These are phyloP conservation scores for Eurosta solidaginis DNA, from an alignment of 1,140 invertebrate genomes.

Conservation along the genomic window DNA sequence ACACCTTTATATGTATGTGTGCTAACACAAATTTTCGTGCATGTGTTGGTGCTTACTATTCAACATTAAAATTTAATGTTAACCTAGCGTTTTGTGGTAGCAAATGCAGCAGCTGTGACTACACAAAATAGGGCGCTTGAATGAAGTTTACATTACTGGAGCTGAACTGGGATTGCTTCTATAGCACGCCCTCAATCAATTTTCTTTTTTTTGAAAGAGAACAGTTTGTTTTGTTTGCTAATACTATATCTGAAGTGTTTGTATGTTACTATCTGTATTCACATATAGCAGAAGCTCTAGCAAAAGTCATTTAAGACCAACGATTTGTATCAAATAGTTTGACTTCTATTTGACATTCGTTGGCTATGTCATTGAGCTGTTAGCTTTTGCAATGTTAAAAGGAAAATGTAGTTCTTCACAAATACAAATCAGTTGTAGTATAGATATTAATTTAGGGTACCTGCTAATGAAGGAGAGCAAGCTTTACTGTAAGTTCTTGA, in stretches of 20 bases:
- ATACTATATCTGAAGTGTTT: too few relatives aligned
- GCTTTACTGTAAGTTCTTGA: too few relatives aligned
- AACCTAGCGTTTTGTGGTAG: neutral
- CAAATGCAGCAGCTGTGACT: neutral
- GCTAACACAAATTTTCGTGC: neutral
- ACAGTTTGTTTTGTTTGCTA: too few relatives aligned
- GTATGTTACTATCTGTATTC: neutral
- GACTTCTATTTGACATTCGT: slow-evolving; percentile 19
- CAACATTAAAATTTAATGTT: too few relatives aligned
- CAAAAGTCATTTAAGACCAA: neutral
- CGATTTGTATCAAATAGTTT: slow-evolving; percentile 8
- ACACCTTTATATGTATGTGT: neutral
- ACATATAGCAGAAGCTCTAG: too few relatives aligned
- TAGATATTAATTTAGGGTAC: too few relatives aligned
- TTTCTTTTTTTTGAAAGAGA: too few relatives aligned
- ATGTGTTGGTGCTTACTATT: neutral
- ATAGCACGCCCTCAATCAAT: too few relatives aligned
- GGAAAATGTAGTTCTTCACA: neutral
- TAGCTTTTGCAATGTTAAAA: neutral
- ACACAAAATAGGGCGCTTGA: neutral
- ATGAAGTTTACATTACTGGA: too few relatives aligned
- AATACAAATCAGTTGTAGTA: too few relatives aligned
- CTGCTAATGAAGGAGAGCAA: too few relatives aligned
- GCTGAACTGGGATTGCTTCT: too few relatives aligned
- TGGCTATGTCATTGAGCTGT: neutral